Percentiles rank a stretch among this genome's conserved stretches.
Conservation (phyloP, 2,888 invertebrate genomes). For the Tenthredo distinguenda region DNA sequence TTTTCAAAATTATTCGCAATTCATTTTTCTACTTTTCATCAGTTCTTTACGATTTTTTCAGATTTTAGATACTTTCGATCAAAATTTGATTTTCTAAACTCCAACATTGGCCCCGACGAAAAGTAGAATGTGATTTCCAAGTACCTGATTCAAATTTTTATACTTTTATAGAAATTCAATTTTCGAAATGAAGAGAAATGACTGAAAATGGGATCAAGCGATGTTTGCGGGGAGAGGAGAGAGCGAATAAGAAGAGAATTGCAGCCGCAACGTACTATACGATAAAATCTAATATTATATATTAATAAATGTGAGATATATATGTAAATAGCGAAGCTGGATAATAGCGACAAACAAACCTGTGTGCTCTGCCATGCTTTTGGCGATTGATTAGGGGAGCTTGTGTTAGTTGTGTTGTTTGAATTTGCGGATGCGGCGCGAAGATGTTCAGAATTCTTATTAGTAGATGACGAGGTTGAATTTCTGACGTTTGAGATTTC, state of each 20-base stretch:
- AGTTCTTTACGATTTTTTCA: no score
- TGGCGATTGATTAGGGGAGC: conserved; percentile 76
- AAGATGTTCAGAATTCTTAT: conserved; percentile 63
- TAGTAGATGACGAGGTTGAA: conserved; percentile 67
- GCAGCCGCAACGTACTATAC: background rate
- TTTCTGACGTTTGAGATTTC: conserved; percentile 70
- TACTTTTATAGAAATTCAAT: background rate
- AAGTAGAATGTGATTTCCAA: background rate
- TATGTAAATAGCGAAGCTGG: conserved; percentile 13
- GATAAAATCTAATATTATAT: background rate
- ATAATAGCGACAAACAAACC: conserved; percentile 73
- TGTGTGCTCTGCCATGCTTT: conserved; percentile 77
- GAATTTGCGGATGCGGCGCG: conserved; percentile 37
- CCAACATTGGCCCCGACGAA: no score
- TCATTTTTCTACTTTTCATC: no score
- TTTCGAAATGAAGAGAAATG: background rate
- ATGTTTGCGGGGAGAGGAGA: background rate
- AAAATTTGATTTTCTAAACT: no score
- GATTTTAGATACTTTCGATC: no score
- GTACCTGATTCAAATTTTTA: background rate
- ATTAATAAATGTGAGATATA: background rate
- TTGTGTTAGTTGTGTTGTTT: conserved; percentile 68
- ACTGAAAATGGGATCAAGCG: background rate
- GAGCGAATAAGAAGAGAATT: background rate
- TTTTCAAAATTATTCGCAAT: no score